Percentiles rank a stretch among this genome's conserved stretches.
Conservation (phyloP, 2,113 vertebrate species). For the Macheiramphus alcinus region DNA sequence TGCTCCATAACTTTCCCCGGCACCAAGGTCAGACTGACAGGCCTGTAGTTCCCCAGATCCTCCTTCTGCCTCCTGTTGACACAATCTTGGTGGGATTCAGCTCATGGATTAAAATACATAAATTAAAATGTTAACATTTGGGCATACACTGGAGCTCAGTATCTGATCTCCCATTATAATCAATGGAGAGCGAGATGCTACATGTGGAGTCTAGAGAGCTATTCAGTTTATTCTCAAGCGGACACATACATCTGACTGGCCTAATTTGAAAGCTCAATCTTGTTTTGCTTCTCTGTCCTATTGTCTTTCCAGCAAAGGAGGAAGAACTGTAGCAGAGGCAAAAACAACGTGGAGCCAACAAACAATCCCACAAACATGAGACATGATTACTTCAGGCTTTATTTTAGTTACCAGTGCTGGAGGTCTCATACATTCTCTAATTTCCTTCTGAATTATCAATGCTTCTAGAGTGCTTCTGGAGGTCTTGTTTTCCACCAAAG, state of each 20-base stretch:
- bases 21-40: neutral
- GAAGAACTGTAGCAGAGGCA: neutral
- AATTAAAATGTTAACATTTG: neutral
- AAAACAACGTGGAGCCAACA: neutral
- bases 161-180: neutral
- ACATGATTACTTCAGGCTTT: neutral
- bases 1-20: neutral
- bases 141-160: rapidly evolving
- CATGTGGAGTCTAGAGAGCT: neutral
- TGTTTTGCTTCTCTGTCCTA: neutral
- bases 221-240: neutral
- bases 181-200: neutral
- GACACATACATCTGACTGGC: neutral
- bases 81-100: neutral
- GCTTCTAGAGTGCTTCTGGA: neutral
- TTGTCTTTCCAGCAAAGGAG: neutral
- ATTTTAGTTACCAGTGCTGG: neutral
- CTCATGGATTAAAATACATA: neutral
- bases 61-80: neutral
- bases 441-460: neutral
- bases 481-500: neutral
- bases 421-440: neutral
- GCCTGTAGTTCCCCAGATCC: neutral
- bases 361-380: neutral
- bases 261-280: neutral